phyloP scores from a whole-genome alignment of 1,140 invertebrate species.

The Pomacea maculata region DNA sequence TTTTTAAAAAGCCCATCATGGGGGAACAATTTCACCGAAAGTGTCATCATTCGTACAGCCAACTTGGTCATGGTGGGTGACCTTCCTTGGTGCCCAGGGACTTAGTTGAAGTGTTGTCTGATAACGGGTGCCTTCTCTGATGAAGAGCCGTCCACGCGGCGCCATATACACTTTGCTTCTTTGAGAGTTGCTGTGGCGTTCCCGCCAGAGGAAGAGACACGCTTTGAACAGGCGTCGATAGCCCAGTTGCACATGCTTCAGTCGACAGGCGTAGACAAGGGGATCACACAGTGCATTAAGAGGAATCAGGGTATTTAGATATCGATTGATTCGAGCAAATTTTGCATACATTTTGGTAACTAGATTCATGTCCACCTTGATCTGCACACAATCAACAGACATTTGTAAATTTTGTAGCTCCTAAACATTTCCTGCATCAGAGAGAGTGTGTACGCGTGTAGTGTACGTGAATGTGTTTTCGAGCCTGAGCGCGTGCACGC shows the following conservation, averaged over 20 bases:
- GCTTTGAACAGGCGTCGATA: conserved; percentile 36
- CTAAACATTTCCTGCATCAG: not conserved
- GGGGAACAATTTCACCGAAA: too few relatives aligned
- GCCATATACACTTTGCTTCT: too few relatives aligned
- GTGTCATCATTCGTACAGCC: too few relatives aligned
- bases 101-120: too few relatives aligned
- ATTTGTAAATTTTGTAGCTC: not conserved
- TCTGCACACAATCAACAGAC: not conserved
- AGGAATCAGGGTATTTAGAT: conserved; percentile 68
- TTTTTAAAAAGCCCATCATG: too few relatives aligned
- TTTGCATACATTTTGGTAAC: conserved; percentile 24
- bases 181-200: not conserved
- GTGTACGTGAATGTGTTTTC: not conserved
- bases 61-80: too few relatives aligned
- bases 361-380: conserved; percentile 12
- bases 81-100: too few relatives aligned
- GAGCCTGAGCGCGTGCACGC: not conserved
- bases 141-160: too few relatives aligned
- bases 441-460: not conserved
- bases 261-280: conserved; percentile 76
- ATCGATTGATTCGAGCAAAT: conserved; percentile 42
- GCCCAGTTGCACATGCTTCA: conserved; percentile 68
- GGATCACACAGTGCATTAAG: conserved; percentile 75
- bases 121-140: too few relatives aligned
- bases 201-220: conserved; percentile 11